These are phyloP conservation scores for Uloborus diversus DNA, from an alignment of 1,140 invertebrate species.

Conservation along the genomic window DNA sequence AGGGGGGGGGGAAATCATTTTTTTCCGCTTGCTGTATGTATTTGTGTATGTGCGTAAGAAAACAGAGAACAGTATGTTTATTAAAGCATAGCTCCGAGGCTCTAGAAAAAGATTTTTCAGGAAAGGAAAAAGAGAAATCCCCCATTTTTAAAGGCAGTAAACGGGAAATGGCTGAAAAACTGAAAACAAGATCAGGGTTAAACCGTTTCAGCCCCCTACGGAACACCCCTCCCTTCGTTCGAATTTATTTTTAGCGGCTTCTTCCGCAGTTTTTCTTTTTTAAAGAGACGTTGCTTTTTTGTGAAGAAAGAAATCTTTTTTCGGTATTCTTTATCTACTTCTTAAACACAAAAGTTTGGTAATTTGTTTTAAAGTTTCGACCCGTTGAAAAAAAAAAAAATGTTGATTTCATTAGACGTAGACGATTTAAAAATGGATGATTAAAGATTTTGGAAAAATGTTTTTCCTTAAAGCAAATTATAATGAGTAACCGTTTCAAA, in stretches of 20 bases:
- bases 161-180: slow-evolving; percentile 51
- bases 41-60: slow-evolving; percentile 11
- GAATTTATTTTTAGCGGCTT: slow-evolving; percentile 23
- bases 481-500: too few relatives aligned
- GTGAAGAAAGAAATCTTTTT: too few relatives aligned
- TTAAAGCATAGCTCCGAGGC: slow-evolving; percentile 46
- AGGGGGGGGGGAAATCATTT: background rate
- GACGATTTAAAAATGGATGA: too few relatives aligned
- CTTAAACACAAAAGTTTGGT: too few relatives aligned
- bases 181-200: slow-evolving; percentile 55
- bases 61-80: slow-evolving; percentile 24
- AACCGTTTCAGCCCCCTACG: slow-evolving; percentile 16
- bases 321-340: too few relatives aligned
- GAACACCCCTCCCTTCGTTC: background rate
- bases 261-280: slow-evolving; percentile 7
- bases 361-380: too few relatives aligned
- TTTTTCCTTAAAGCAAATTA: too few relatives aligned
- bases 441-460: too few relatives aligned
- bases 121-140: slow-evolving; percentile 20
- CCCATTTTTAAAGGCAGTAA: slow-evolving; percentile 36
- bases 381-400: too few relatives aligned
- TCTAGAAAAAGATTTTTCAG: slow-evolving; percentile 27
- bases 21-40: background rate
- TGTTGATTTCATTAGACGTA: too few relatives aligned
- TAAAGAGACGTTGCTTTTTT: too few relatives aligned